Evolutionary conservation across 2,113 vertebrate species (phyloP).

Genomic region (Pteronura brasiliensis): DNA sequence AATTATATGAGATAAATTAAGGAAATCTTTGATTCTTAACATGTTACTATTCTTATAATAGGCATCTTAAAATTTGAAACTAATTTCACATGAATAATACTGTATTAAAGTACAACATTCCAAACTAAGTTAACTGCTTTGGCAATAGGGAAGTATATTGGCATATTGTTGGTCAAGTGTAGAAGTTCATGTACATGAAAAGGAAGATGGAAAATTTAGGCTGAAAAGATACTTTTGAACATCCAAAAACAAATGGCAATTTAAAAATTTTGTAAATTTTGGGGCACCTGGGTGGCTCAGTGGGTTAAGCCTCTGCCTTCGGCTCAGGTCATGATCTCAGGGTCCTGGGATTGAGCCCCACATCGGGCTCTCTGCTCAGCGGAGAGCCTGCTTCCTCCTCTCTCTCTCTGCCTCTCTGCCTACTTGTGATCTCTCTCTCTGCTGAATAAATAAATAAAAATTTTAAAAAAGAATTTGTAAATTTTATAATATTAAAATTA

Average conservation of each 20-base stretch:
- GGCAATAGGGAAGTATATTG: background rate
- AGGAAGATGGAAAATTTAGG: background rate
- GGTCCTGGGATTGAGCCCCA: too few species aligned
- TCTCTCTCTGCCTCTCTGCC: too few species aligned
- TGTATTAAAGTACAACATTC: background rate
- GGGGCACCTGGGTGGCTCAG: too few species aligned
- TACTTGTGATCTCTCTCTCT: too few species aligned
- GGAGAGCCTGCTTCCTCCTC: too few species aligned
- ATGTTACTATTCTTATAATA: background rate
- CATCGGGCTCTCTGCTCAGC: too few species aligned
- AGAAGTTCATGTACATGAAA: background rate
- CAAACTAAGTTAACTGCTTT: background rate
- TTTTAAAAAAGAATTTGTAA: too few species aligned
- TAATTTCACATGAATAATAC: background rate
- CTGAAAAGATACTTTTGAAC: background rate
- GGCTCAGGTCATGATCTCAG: too few species aligned
- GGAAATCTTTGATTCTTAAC: background rate
- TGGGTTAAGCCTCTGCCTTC: too few species aligned
- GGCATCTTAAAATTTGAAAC: background rate
- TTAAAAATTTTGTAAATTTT: background rate
- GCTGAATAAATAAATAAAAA: too few species aligned
- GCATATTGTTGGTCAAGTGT: background rate
- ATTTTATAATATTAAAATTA: background rate
- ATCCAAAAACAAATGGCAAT: background rate
- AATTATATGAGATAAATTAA: background rate